Evolutionary conservation across 2,888 invertebrate genomes (phyloP), one percentile per base, ranked within the genome.

Genomic region (Melinaea marsaeus): DNA sequence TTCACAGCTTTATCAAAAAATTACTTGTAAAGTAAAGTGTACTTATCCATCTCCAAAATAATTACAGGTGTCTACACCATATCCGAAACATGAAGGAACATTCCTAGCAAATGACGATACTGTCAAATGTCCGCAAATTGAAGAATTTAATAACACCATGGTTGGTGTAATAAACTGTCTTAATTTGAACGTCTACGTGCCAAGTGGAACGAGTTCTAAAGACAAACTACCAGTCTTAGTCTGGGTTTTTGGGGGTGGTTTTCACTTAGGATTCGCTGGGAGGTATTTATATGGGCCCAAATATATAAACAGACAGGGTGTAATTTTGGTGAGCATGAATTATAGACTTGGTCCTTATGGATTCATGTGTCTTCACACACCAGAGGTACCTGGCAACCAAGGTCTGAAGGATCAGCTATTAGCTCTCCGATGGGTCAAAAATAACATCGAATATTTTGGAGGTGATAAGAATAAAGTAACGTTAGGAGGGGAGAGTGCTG

Each of bases 111-210:
- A 74, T 45, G 75, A 83, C 59, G 70, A 76, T 2, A 64, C 76
- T 2, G 71, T 76, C 0, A 63, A 71, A 4, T 86, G 87, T 64
- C 83, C 87, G 1, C 86, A 88, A 77, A 57, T 69, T 7, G 71
- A 77, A 60, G 62, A 66, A 45, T 64, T 79, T 75, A 22, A 58
- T 5, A 60, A 68, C 2, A 62, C 83, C 13, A 63, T 72, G 75
- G 33, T 83, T 75, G 77, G 91, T 75, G 51, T 78, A 32, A 80
- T 90, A 61, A 90, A 92, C 70, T 94, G 94, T 68, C 85, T 94
- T 0, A 92, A 90, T 64, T 71, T 94, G 4, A 94, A 93, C 75
- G 90, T 94, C 0, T 94, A 92, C 72, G 91, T 92, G 3, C 93
- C 93, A 0, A 70, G 74, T 2, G 62, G 48, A 4, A 71, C 73